These are phyloP conservation scores for Chroicocephalus ridibundus DNA, from an alignment of 2,113 vertebrate species.

Conservation along the genomic window DNA sequence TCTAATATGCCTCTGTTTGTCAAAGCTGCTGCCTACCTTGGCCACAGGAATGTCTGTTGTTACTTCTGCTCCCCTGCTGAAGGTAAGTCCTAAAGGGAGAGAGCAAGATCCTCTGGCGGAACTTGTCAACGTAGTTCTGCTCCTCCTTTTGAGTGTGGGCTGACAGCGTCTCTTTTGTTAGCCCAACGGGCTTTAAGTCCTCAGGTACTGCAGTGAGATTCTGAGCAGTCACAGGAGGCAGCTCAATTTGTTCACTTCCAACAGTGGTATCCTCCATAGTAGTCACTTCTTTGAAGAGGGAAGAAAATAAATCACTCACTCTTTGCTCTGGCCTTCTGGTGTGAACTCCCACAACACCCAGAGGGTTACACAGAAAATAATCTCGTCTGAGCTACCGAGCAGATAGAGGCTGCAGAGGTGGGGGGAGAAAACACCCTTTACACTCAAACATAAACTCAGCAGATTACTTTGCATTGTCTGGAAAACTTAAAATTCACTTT, in stretches of 20 bases:
- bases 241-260: slow-evolving; percentile 77
- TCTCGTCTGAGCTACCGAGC: background rate
- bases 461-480: background rate
- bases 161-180: slow-evolving; percentile 85
- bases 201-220: slow-evolving; percentile 41
- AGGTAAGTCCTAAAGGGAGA: slow-evolving; percentile 84
- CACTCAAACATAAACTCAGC: background rate
- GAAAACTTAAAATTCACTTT: background rate
- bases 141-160: slow-evolving; percentile 91
- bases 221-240: slow-evolving; percentile 42
- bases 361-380: background rate
- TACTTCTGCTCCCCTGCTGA: slow-evolving; percentile 76
- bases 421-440: background rate
- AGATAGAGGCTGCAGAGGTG: background rate
- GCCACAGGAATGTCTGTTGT: slow-evolving; percentile 68
- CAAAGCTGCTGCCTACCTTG: slow-evolving; percentile 70
- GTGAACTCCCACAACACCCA: background rate
- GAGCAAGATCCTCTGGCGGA: slow-evolving; percentile 80
- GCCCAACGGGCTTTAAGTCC: slow-evolving; percentile 74
- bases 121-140: slow-evolving; percentile 84
- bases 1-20: background rate
- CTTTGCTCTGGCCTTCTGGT: background rate
- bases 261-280: slow-evolving; percentile 75
- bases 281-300: slow-evolving; percentile 73
- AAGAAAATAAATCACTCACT: slow-evolving; percentile 8